Evolutionary conservation across 1,140 invertebrate species (phyloP).

Genomic region (Neotoxoptera formosana): DNA sequence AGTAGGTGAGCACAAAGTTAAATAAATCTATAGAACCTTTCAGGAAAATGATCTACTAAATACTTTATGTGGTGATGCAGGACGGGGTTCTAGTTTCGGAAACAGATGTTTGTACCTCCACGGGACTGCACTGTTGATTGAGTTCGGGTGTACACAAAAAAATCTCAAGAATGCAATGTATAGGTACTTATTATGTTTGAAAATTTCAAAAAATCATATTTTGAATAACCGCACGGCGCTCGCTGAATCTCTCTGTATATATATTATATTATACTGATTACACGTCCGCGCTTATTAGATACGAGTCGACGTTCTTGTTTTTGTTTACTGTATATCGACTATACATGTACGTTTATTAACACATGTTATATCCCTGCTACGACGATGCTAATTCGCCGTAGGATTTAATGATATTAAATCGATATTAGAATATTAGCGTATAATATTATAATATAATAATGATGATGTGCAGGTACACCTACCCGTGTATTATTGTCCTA

Average conservation of each 20-base stretch:
- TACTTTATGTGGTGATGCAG: no score
- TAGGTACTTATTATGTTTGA: no score
- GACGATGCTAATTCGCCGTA: not conserved
- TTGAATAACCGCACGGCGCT: not conserved
- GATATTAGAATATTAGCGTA: not conserved
- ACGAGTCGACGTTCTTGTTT: not conserved
- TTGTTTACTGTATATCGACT: not conserved
- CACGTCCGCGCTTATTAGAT: no score
- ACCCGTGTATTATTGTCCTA: not conserved
- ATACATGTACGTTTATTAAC: no score
- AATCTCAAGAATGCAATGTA: not conserved
- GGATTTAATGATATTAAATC: not conserved
- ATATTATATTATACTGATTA: not conserved
- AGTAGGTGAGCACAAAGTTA: no score
- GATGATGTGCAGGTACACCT: no score
- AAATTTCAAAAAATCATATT: not conserved
- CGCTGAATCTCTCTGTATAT: not conserved
- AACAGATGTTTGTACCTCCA: no score
- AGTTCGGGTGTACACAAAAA: not conserved
- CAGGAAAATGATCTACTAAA: no score
- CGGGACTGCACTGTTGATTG: no score
- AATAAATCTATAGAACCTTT: no score
- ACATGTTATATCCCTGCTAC: not conserved
- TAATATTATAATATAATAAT: no score
- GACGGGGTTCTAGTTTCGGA: no score